Base-by-base conservation (phyloP, 2,888 invertebrate genomes). In the Gandaritis pyraliata region DNA sequence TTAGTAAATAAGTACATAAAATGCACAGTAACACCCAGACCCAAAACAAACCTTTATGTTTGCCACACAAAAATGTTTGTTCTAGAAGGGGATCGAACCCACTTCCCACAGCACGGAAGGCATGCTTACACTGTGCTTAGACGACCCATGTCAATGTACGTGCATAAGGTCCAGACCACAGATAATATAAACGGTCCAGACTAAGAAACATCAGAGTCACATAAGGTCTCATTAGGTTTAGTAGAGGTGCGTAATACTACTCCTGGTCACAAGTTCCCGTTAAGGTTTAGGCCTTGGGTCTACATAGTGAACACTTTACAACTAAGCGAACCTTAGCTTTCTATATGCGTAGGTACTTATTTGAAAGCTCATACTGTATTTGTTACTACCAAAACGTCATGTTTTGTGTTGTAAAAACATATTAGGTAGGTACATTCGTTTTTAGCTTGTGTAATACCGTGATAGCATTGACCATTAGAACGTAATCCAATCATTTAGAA, bases 351-450 rank as follows among this genome's bases (percentile, higher is more conserved):
- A 23, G 23, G 23, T 23, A 23, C 2, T 6, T 23, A 11, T 16
- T 43, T 43, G 16, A 43, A 43, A 43, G 43, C 16, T 43, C 43
- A 43, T 43, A 13, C 15, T 8, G 15, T 15, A 41, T 41, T 41
- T 41, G 13, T 6, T 15, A 6, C 15, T 41, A 33, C 6, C 8
- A 2, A 33, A n/a, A n/a, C 38, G n/a, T 2, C 15, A 41, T 41
- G 13, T 39, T 33, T 39, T 5, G 7, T 13, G 5, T 5, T 13
- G 0, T 5, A 39, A 39, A 39, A 13, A 10, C n/a, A 13, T 39
- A 38, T 4, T 39, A n/a, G n/a, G n/a, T n/a, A n/a, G n/a, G n/a
- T n/a, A 15, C 41, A 41, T 41, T 41, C 41, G 10, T 41, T 41
- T 39, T 16, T 16, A 16, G 43, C 16, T 43, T 43, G 16, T 43